Evolutionary conservation across 2,113 vertebrate genomes (phyloP).

Genomic region (Stictonetta naevosa): DNA sequence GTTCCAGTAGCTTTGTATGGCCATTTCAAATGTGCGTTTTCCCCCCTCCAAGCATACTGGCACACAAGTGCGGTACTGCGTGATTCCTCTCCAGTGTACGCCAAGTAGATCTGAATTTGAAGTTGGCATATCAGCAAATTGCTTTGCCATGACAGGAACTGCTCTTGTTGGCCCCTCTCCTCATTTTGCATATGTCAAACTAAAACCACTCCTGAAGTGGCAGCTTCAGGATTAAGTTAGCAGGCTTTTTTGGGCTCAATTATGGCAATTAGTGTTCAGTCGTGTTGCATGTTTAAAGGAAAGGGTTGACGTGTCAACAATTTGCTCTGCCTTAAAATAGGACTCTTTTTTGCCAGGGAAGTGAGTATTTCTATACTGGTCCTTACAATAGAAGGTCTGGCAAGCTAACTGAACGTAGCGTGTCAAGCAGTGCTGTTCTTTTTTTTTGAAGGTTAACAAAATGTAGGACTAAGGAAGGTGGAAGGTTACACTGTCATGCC

Average conservation of each 20-base stretch:
- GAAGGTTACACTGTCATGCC: not conserved
- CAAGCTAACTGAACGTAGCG: not conserved
- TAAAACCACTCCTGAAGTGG: not conserved
- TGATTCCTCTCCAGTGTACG: not conserved
- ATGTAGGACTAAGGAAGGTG: not conserved
- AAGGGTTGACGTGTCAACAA: not conserved
- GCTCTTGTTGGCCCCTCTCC: not conserved
- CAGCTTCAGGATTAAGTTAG: conserved; percentile 14
- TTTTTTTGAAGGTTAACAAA: not conserved
- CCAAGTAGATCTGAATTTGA: not conserved
- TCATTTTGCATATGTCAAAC: not conserved
- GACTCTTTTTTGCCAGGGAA: not conserved
- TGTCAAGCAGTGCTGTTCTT: not conserved
- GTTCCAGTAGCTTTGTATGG: not conserved
- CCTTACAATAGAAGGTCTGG: not conserved
- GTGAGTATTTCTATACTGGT: not conserved
- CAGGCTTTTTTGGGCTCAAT: not conserved
- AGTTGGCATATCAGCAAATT: not conserved
- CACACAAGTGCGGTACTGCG: not conserved
- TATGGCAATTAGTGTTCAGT: conserved; percentile 35
- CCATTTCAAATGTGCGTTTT: not conserved
- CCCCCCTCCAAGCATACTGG: not conserved
- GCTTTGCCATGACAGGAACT: not conserved
- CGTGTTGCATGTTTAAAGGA: not conserved
- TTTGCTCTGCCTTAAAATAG: not conserved